Percentiles rank a stretch among this genome's conserved stretches.
Evolutionary conservation across 37 sponge, comb jelly and placozoan genomes (phyloP).

Genomic region (Haliclona indistincta): DNA sequence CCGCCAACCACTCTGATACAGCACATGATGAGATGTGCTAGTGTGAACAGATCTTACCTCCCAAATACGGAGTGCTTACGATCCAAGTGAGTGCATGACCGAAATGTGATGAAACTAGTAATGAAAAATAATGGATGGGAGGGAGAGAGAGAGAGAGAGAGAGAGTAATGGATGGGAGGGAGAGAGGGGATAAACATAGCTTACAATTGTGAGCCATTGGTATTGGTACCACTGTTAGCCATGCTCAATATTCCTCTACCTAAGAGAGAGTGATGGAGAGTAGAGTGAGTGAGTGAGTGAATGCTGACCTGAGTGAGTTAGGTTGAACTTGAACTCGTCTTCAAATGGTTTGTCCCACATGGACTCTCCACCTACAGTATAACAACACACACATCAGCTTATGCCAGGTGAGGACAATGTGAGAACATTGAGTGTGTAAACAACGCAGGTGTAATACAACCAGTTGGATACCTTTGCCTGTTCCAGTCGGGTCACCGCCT

Average conservation of each 20-base stretch:
- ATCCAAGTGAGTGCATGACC: conserved; percentile 91
- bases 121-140: neutral
- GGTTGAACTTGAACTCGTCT: conserved; percentile 94
- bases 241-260: conserved; percentile 94
- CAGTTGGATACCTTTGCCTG: conserved; percentile 57
- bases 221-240: conserved; percentile 93
- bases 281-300: neutral
- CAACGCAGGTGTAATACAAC: neutral
- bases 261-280: conserved; percentile 10
- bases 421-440: neutral
- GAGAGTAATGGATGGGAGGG: neutral
- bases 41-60: conserved; percentile 37
- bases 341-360: conserved; percentile 84
- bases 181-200: neutral
- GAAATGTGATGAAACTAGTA: conserved; percentile 87
- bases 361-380: conserved; percentile 82
- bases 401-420: neutral
- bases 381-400: neutral
- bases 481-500: conserved; percentile 91
- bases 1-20: conserved; percentile 77
- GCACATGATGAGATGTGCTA: neutral
- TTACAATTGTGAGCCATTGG: conserved; percentile 93
- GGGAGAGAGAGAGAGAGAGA: neutral
- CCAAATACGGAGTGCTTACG: conserved; percentile 95
- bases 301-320: conserved; percentile 75